phyloP scores from a whole-genome alignment of 2,797 vertebrate species.

The Lacerta bilineata region DNA sequence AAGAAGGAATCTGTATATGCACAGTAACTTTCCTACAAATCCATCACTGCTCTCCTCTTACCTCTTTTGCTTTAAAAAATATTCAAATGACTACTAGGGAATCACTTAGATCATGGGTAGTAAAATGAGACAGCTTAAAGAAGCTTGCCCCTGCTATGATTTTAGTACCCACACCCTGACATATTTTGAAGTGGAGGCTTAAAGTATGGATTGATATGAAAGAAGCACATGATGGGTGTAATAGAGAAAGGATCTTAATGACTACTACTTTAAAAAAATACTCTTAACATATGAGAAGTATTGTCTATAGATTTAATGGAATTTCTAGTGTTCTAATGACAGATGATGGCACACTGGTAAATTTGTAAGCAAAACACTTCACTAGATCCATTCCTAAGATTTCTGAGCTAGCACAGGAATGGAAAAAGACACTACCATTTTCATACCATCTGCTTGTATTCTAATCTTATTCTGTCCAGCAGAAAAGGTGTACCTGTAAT shows the following conservation, averaged over 20 bases:
- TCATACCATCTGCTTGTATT: not conserved
- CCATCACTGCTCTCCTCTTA: not conserved
- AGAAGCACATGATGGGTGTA: fast-evolving
- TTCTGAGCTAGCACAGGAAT: not conserved
- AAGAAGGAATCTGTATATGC: not conserved
- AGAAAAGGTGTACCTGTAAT: not conserved
- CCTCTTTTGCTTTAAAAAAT: not conserved
- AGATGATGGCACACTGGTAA: constrained; percentile 12
- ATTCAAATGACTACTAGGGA: not conserved
- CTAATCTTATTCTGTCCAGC: not conserved
- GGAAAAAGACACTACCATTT: not conserved
- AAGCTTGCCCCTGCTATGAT: not conserved
- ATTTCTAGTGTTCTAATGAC: not conserved
- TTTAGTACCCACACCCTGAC: not conserved
- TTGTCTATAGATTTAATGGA: not conserved
- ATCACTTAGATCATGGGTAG: not conserved
- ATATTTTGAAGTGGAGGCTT: not conserved
- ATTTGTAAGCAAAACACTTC: not conserved
- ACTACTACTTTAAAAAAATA: not conserved
- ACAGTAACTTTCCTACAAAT: not conserved
- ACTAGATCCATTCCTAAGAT: not conserved
- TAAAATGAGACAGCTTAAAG: not conserved
- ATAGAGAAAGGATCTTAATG: constrained; percentile 15
- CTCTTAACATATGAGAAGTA: not conserved
- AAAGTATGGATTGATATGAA: not conserved